Evolutionary conservation across 2,113 vertebrate genomes (phyloP), one percentile per base, ranked within the genome.

Genomic region (Sorex fumeus): DNA sequence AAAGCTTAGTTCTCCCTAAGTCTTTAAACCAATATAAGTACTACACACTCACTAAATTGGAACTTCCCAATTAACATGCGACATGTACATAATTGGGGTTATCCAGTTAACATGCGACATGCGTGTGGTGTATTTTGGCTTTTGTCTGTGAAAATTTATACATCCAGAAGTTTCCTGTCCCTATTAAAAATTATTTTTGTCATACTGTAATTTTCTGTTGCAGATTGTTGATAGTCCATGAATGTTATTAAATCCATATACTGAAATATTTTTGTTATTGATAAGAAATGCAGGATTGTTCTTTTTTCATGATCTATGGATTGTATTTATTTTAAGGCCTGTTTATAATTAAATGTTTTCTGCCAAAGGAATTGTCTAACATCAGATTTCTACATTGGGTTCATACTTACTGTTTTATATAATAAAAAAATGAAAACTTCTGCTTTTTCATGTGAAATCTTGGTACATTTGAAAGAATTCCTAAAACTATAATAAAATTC

Each of bases 241-340:
- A 97, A 96, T 97, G 94, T 97, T 96, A 86, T 40, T 95, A 92
- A 95, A 84, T 93, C 4, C 64, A 69, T 93, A 78, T 97, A 69
- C 90, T 88, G 90, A 96, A 81, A 92, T 90, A 90, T 93, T 94
- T 95, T 95, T 84, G 64, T n/a, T 96, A 76, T 97, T 97, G 88
- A 95, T 92, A 94, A 94, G 88, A 97, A 96, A 74, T 96, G 77
- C 70, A 97, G 87, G 90, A 62, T 93, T 62, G n/a, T 87, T 78
- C n/a, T 77, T 83, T 77, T 95, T 97, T 92, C 96, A 45, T 95
- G 87, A 94, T 96, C 94, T 97, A 78, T 92, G 96, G 94, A 91
- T 92, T 80, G 71, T 98, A 98, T 98, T 98, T 98, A 98, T 98
- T 98, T 95, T 97, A 93, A 98, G 84, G 97, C 94, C 95, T 96